Percentiles rank a stretch among this genome's conserved stretches.
Conservation (phyloP, 2,888 invertebrate species). For the Graphium colonna region DNA sequence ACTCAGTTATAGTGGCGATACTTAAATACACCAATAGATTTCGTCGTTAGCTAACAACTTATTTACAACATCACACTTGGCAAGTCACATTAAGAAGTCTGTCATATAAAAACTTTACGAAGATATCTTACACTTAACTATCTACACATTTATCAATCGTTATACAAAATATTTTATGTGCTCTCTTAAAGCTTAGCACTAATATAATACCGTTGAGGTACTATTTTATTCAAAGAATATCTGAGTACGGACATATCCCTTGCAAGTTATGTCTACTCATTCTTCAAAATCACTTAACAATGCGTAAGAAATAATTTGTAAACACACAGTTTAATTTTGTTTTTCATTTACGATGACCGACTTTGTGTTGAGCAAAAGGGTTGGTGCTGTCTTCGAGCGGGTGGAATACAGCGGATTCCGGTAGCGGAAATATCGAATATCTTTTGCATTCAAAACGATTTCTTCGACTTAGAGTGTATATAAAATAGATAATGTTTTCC, state of each 20-base stretch:
- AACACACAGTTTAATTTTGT: constrained; percentile 53
- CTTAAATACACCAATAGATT: constrained; percentile 39
- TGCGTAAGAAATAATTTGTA: constrained; percentile 52
- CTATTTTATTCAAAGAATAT: constrained; percentile 47
- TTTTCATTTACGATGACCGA: constrained; percentile 40
- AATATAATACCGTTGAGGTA: constrained; percentile 46
- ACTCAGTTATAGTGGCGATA: constrained; percentile 39
- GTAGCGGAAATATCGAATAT: neutral
- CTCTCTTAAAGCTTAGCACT: constrained; percentile 64
- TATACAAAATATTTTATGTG: constrained; percentile 75
- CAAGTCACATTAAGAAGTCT: constrained; percentile 73
- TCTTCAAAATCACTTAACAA: constrained; percentile 52
- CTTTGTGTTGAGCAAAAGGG: constrained; percentile 26
- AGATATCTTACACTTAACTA: constrained; percentile 43
- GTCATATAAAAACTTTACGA: constrained; percentile 74
- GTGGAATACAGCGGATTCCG: neutral
- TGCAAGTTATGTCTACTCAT: constrained; percentile 60
- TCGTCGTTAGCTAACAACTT: constrained; percentile 48
- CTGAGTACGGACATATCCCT: constrained; percentile 40
- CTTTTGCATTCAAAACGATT: neutral
- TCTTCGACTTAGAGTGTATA: too few species aligned
- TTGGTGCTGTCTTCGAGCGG: constrained; percentile 1
- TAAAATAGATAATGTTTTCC: neutral
- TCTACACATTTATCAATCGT: constrained; percentile 59
- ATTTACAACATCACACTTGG: constrained; percentile 76